These are phyloP conservation scores for Crax fasciolata DNA, from an alignment of 2,797 vertebrate species.

Conservation along the genomic window DNA sequence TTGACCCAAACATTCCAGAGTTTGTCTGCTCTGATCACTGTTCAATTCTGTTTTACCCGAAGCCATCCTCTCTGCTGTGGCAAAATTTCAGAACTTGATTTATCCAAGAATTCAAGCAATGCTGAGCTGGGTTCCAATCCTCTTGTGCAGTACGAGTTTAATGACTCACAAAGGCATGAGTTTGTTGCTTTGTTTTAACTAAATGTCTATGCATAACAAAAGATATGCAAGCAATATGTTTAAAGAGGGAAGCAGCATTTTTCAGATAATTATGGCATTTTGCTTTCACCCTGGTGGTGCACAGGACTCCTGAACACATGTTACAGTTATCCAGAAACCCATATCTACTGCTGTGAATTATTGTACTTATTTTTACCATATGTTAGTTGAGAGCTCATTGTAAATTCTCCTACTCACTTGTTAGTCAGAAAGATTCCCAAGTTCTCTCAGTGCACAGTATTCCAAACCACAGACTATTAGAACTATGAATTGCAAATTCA, in stretches of 20 bases:
- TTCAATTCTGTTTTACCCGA: not conserved
- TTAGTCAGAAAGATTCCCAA: not conserved
- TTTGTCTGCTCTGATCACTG: not conserved
- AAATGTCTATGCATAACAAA: not conserved
- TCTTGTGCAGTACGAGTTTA: not conserved
- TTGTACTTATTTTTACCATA: not conserved
- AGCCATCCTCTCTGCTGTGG: not conserved
- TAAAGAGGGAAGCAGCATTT: not conserved
- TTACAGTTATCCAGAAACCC: not conserved
- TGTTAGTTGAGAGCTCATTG: not conserved
- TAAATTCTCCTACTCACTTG: not conserved
- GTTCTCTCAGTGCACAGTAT: not conserved
- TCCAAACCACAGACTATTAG: not conserved
- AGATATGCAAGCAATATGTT: not conserved
- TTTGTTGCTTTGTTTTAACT: not conserved
- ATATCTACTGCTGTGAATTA: not conserved
- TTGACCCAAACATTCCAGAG: not conserved
- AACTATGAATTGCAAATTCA: slow-evolving; percentile 7
- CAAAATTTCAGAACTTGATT: not conserved
- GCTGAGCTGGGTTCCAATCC: not conserved
- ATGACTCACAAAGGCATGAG: not conserved
- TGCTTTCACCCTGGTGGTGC: not conserved
- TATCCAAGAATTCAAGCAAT: not conserved
- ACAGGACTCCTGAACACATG: not conserved
- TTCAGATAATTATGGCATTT: not conserved